These are phyloP conservation scores for Empidonax alnorum DNA, from an alignment of 2,113 vertebrate species.

Conservation along the genomic window DNA sequence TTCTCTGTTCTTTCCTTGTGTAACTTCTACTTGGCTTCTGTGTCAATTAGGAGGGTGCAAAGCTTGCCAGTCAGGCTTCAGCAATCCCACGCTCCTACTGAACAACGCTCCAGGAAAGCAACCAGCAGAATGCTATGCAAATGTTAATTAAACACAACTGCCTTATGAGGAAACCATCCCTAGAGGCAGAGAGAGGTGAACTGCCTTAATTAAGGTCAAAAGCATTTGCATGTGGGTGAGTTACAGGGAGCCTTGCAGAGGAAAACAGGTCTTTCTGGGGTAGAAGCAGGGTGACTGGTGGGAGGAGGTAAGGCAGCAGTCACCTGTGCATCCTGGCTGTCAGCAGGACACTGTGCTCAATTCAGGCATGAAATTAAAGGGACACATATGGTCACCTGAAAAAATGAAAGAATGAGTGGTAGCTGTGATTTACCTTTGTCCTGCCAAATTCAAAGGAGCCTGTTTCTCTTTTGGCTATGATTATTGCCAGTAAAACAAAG, in stretches of 20 bases:
- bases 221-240: conserved; percentile 59
- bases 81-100: conserved; percentile 63
- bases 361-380: not conserved
- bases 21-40: conserved; percentile 69
- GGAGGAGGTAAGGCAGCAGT: not conserved
- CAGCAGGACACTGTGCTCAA: not conserved
- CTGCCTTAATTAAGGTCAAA: conserved; percentile 68
- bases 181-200: conserved; percentile 62
- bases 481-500: conserved; percentile 13
- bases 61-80: conserved; percentile 70
- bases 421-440: not conserved
- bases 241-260: not conserved
- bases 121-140: conserved; percentile 66
- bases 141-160: conserved; percentile 71
- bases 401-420: not conserved
- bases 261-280: conserved; percentile 1
- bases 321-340: not conserved
- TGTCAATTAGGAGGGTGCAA: conserved; percentile 59
- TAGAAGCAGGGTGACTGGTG: not conserved
- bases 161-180: conserved; percentile 66
- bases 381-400: not conserved
- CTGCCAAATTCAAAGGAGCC: not conserved
- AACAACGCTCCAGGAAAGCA: conserved; percentile 57
- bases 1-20: conserved; percentile 66
- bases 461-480: not conserved